These are phyloP conservation scores for Limnephilus auricula DNA, from an alignment of 2,888 invertebrate genomes.

Conservation along the genomic window DNA sequence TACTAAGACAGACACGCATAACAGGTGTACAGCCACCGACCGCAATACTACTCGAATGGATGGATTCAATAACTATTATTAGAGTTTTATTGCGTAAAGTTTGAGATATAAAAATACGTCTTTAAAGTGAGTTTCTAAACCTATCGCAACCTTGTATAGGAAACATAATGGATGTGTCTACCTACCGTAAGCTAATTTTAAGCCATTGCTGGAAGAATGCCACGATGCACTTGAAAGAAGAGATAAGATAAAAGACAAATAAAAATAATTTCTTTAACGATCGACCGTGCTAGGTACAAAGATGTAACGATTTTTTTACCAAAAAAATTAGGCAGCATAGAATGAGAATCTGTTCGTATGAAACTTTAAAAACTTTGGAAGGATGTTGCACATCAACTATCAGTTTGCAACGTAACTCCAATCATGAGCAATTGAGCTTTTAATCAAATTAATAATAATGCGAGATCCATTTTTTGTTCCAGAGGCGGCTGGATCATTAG, in stretches of 20 bases:
- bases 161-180: not conserved
- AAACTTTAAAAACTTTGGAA: not conserved
- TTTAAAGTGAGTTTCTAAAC: not conserved
- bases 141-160: not conserved
- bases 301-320: no score
- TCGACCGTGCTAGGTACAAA: no score
- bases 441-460: no score
- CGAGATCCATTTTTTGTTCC: no score
- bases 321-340: no score
- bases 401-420: not conserved
- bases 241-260: no score
- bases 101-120: not conserved
- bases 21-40: not conserved
- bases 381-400: not conserved
- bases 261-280: no score
- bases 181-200: no score
- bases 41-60: not conserved
- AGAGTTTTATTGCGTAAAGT: not conserved
- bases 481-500: no score
- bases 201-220: no score
- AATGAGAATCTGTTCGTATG: not conserved
- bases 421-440: not conserved
- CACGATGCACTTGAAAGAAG: no score
- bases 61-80: not conserved
- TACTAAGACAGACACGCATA: constrained; percentile 2